Percentiles rank a stretch among this genome's conserved stretches.
Conservation (phyloP, 2,888 invertebrate genomes). For the Papilio demoleus region DNA sequence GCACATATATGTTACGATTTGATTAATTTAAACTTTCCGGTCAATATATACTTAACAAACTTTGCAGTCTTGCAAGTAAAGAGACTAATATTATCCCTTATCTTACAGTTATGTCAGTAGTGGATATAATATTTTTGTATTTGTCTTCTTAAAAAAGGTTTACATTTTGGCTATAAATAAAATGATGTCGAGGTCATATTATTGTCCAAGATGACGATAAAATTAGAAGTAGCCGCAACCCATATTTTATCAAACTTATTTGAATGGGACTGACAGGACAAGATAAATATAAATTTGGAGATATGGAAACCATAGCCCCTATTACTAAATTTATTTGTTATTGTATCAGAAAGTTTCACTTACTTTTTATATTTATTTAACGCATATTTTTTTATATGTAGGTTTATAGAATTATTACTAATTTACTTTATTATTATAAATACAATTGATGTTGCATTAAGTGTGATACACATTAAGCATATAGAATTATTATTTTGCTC, state of each 20-base stretch:
- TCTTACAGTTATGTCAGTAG: neutral
- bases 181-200: neutral
- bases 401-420: too few relatives aligned
- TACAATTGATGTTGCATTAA: too few relatives aligned
- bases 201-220: neutral
- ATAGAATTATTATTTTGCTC: too few relatives aligned
- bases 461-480: too few relatives aligned
- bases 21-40: neutral
- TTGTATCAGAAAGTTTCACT: too few relatives aligned
- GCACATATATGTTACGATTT: neutral
- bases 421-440: too few relatives aligned
- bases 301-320: too few relatives aligned
- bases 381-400: too few relatives aligned
- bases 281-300: neutral
- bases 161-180: conserved; percentile 7
- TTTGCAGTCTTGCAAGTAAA: too few relatives aligned
- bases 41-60: neutral
- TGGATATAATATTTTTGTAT: neutral
- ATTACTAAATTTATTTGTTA: too few relatives aligned
- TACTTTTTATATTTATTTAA: too few relatives aligned
- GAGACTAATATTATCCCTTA: too few relatives aligned
- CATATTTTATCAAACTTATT: neutral
- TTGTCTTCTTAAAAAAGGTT: neutral
- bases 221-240: neutral
- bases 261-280: neutral